Evolutionary conservation across 2,113 vertebrate species (phyloP).

Genomic region (Campylomormyrus numenius): DNA sequence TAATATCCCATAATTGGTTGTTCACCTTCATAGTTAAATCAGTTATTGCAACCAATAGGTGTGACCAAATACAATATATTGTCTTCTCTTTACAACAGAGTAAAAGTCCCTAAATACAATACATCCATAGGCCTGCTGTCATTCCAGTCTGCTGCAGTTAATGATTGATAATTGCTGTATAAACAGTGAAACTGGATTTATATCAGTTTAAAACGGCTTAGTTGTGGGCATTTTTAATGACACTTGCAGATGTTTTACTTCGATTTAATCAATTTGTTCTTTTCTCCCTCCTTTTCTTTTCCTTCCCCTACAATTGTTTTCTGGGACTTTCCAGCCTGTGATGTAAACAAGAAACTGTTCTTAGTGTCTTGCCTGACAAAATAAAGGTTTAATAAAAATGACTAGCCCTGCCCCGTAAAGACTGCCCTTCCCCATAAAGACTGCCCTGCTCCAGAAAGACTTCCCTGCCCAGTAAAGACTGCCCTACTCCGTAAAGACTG

Average conservation of each 20-base stretch:
- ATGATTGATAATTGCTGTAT: neutral
- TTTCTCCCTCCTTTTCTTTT: neutral
- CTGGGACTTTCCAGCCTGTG: neutral
- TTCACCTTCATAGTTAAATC: neutral
- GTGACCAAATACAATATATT: neutral
- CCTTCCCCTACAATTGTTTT: neutral
- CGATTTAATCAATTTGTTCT: neutral
- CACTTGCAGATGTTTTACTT: neutral
- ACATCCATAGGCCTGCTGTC: neutral
- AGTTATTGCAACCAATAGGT: neutral
- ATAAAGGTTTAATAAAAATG: neutral
- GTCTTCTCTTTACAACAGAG: too few relatives aligned
- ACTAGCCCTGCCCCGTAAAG: too few relatives aligned
- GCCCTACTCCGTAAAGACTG: too few relatives aligned
- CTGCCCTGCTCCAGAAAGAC: too few relatives aligned
- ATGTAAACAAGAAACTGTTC: neutral
- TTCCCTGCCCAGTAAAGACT: too few relatives aligned
- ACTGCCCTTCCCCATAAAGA: too few relatives aligned
- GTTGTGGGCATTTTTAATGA: neutral
- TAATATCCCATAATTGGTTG: neutral
- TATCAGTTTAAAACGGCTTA: neutral
- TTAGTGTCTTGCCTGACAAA: neutral
- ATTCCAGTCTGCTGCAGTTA: neutral
- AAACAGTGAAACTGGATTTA: neutral
- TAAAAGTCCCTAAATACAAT: neutral